phyloP scores from a whole-genome alignment of 2,888 invertebrate species.

The Amiota communis region DNA sequence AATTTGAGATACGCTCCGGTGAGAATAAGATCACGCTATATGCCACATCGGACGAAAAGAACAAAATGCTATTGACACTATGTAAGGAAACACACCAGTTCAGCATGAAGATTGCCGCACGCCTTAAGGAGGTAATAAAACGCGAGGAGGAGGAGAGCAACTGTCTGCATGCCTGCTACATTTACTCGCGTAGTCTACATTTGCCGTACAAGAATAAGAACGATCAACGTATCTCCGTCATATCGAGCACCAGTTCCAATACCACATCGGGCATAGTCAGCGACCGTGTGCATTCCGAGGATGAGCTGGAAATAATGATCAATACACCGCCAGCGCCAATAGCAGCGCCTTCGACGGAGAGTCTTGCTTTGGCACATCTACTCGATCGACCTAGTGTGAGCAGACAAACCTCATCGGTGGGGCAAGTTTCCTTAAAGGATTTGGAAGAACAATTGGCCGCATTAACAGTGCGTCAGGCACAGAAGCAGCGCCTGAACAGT shows the following conservation, averaged over 20 bases:
- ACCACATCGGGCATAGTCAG: constrained; percentile 97
- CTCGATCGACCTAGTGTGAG: constrained; percentile 78
- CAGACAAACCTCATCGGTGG: constrained; percentile 76
- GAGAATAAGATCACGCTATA: constrained; percentile 91
- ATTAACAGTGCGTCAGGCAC: constrained; percentile 63
- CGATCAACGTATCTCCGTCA: constrained; percentile 90
- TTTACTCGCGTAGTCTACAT: constrained; percentile 80
- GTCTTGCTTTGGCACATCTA: constrained; percentile 85
- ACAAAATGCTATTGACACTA: constrained; percentile 88
- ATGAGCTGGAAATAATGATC: constrained; percentile 92
- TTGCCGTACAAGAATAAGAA: constrained; percentile 79
- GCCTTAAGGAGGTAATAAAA: constrained; percentile 86
- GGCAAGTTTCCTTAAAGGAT: constrained; percentile 72
- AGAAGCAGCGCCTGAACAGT: constrained; percentile 46
- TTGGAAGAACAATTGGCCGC: constrained; percentile 74
- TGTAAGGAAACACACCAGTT: constrained; percentile 96
- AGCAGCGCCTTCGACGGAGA: constrained; percentile 87
- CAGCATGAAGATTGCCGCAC: constrained; percentile 91
- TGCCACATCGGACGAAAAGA: constrained; percentile 94
- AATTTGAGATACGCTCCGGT: constrained; percentile 95
- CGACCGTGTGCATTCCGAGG: constrained; percentile 94
- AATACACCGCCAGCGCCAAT: constrained; percentile 84
- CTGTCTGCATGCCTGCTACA: constrained; percentile 81
- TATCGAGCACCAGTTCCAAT: constrained; percentile 95
- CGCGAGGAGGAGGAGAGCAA: constrained; percentile 88